Percentiles rank a stretch among this genome's conserved stretches.
Conservation (phyloP, 2,888 invertebrate species). For the Papilio demoleus region DNA sequence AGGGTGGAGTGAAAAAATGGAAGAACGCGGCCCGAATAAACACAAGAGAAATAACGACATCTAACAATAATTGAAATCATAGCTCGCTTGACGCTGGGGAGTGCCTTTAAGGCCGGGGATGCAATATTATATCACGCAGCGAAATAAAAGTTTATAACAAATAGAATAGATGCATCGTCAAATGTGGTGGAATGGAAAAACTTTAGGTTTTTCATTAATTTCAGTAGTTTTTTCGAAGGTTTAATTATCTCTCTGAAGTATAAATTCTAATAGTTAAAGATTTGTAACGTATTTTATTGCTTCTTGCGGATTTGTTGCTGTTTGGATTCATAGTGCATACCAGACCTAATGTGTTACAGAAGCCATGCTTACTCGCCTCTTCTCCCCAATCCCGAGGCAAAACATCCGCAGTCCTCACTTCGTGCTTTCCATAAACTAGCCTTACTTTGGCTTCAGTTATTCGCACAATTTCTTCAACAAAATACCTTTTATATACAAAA, state of each 20-base stretch:
- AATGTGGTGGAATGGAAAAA: no score
- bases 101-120: slow-evolving; percentile 46
- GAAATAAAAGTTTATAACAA: not conserved
- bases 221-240: no score
- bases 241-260: no score
- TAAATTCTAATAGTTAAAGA: not conserved
- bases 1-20: slow-evolving; percentile 75
- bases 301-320: not conserved
- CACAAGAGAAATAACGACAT: slow-evolving; percentile 80
- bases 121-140: not conserved
- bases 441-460: slow-evolving; percentile 53
- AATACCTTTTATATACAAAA: slow-evolving; percentile 46
- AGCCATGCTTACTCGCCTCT: slow-evolving; percentile 52
- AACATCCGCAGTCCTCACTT: slow-evolving; percentile 45
- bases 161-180: no score
- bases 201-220: no score
- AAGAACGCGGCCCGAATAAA: slow-evolving; percentile 77
- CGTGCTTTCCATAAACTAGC: slow-evolving; percentile 49
- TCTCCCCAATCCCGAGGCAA: slow-evolving; percentile 40
- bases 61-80: slow-evolving; percentile 82
- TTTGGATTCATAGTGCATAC: not conserved
- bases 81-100: slow-evolving; percentile 60
- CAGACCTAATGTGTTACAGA: slow-evolving; percentile 51
- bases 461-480: slow-evolving; percentile 43
- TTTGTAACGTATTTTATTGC: not conserved